Percentiles rank a stretch among this genome's conserved stretches.
Evolutionary conservation across 2,113 vertebrate genomes (phyloP).

Genomic region (Oryzias javanicus): DNA sequence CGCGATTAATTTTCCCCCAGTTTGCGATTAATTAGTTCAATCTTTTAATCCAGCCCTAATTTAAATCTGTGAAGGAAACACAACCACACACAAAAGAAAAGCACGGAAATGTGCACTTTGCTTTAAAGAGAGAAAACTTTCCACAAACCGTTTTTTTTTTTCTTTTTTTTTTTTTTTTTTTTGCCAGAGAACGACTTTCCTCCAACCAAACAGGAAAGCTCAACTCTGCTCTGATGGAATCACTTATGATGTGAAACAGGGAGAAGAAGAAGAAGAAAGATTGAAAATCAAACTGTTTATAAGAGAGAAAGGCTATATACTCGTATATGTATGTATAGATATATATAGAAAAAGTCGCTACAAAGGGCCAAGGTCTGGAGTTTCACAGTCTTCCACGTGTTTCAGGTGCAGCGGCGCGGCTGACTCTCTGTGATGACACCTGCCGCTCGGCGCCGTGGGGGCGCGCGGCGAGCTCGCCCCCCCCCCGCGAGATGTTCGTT

Average conservation of each 20-base stretch:
- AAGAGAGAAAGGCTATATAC: conserved; percentile 46
- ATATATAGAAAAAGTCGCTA: conserved; percentile 68
- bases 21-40: no score
- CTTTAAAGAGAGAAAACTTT: conserved; percentile 36
- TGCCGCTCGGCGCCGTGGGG: conserved; percentile 54
- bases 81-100: conserved; percentile 36
- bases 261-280: conserved; percentile 25
- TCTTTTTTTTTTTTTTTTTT: no score
- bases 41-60: no score
- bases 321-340: conserved; percentile 12
- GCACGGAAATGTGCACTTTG: conserved; percentile 29
- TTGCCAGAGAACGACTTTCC: conserved; percentile 27
- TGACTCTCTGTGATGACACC: conserved; percentile 48
- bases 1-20: no score
- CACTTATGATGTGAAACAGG: conserved; percentile 23
- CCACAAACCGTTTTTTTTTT: conserved; percentile 45
- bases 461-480: conserved; percentile 47
- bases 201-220: conserved; percentile 34
- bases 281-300: conserved; percentile 25
- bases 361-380: conserved; percentile 72
- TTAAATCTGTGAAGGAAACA: conserved; percentile 9
- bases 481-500: conserved; percentile 36
- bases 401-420: conserved; percentile 46
- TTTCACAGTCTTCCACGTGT: conserved; percentile 65
- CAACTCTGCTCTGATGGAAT: conserved; percentile 31